Evolutionary conservation across 2,797 vertebrate genomes (phyloP).

Genomic region (Eupleurogrammus muticus): DNA sequence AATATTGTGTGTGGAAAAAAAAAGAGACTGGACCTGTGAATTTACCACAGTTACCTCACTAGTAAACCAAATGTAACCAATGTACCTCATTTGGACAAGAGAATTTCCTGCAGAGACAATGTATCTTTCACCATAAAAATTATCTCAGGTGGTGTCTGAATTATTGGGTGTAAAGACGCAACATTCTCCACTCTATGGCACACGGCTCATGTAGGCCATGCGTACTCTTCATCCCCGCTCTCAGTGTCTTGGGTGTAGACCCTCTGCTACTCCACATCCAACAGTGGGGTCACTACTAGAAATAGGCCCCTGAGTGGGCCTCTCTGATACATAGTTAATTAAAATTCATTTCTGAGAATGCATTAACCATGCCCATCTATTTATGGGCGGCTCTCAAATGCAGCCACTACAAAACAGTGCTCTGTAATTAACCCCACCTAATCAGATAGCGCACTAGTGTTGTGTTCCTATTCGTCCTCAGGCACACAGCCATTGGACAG

Average conservation of each 20-base stretch:
- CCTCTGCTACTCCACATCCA: conserved; percentile 65
- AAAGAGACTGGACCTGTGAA: conserved; percentile 28
- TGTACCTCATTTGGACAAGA: conserved; percentile 14
- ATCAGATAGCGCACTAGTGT: conserved; percentile 86
- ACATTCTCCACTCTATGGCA: conserved; percentile 36
- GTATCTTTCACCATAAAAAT: conserved; percentile 19
- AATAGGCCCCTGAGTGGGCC: conserved; percentile 77
- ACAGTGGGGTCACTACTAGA: conserved; percentile 74
- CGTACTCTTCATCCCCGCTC: conserved; percentile 47
- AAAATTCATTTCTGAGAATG: conserved; percentile 87
- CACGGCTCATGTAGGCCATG: conserved; percentile 43
- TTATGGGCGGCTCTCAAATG: conserved; percentile 85
- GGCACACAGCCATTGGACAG: conserved; percentile 83
- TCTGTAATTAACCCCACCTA: conserved; percentile 89
- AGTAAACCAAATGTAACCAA: conserved; percentile 10
- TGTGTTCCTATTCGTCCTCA: conserved; percentile 85
- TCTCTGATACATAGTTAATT: conserved; percentile 84
- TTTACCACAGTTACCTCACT: conserved; percentile 39
- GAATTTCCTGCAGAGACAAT: conserved; percentile 11
- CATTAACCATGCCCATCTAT: conserved; percentile 86
- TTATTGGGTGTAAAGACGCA: conserved; percentile 62
- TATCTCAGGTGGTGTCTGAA: conserved; percentile 50
- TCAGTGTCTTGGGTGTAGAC: conserved; percentile 64
- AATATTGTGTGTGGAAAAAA: conserved; percentile 28
- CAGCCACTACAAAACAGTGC: conserved; percentile 87